Conservation (phyloP, 2,797 vertebrate species). For the Dallia pectoralis region DNA sequence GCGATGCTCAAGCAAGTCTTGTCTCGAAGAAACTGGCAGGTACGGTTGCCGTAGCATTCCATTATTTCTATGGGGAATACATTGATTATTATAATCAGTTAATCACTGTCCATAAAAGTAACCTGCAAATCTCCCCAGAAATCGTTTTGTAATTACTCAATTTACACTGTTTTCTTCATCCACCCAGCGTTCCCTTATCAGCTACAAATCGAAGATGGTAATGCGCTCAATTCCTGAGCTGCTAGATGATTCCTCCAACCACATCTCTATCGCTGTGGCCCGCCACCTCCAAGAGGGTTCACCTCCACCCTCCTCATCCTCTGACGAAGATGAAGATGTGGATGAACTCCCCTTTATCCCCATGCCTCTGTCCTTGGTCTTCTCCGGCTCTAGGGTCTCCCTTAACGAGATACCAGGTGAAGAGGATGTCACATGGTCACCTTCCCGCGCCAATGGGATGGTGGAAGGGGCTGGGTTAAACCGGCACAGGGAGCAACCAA, state of each 20-base stretch:
- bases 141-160: background rate
- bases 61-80: background rate
- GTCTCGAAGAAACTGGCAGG: conserved; percentile 92
- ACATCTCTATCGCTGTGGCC: conserved; percentile 86
- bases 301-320: conserved; percentile 86
- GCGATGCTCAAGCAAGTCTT: conserved; percentile 88
- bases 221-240: conserved; percentile 91
- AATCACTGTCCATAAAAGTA: background rate
- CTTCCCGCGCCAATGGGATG: conserved; percentile 24
- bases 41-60: conserved; percentile 45
- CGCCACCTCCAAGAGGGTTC: conserved; percentile 83
- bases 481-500: conserved; percentile 40
- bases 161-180: background rate
- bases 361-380: conserved; percentile 87
- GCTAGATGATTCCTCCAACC: conserved; percentile 84
- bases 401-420: conserved; percentile 91
- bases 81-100: background rate
- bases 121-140: background rate
- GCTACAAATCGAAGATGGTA: conserved; percentile 96
- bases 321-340: conserved; percentile 90
- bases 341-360: conserved; percentile 93
- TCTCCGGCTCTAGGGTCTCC: conserved; percentile 88
- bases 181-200: conserved; percentile 88
- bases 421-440: conserved; percentile 63
- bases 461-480: conserved; percentile 35